Conservation (phyloP, 2,797 vertebrate genomes). For the Schizopygopsis malacanthus region DNA sequence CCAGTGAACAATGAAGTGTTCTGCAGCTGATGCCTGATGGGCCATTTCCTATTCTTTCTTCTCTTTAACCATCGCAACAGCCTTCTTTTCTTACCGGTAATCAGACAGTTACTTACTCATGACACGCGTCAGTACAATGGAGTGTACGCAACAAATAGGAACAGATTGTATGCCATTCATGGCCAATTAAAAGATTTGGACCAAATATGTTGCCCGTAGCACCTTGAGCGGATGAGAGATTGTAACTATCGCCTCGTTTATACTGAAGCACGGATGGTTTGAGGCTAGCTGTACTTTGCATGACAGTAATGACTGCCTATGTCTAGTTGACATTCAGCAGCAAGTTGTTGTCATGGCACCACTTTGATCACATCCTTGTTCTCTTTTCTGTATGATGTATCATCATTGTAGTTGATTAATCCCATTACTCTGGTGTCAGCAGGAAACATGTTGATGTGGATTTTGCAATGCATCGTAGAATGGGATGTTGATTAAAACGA, state of each 20-base stretch:
- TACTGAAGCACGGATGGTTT: conserved; percentile 17
- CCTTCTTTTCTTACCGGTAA: neutral
- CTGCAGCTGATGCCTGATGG: conserved; percentile 20
- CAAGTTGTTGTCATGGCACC: conserved; percentile 40
- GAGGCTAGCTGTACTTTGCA: conserved; percentile 15
- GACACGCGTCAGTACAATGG: neutral
- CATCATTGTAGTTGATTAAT: conserved; percentile 41
- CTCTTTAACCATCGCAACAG: neutral
- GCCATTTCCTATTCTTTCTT: conserved; percentile 14
- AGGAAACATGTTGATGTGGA: conserved; percentile 11
- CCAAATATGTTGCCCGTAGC: conserved; percentile 27
- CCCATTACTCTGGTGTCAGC: conserved; percentile 20
- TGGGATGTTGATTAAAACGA: conserved; percentile 12
- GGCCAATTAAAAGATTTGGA: conserved; percentile 19
- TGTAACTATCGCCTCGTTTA: conserved; percentile 16
- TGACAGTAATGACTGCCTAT: conserved; percentile 32
- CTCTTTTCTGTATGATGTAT: conserved; percentile 41
- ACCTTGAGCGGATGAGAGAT: neutral
- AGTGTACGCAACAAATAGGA: neutral
- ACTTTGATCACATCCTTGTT: conserved; percentile 39
- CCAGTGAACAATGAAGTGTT: conserved; percentile 26
- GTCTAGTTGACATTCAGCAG: conserved; percentile 30
- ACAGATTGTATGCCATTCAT: conserved; percentile 9
- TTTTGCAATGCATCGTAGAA: neutral
- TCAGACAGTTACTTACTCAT: conserved; percentile 23